Evolutionary conservation across 2,888 invertebrate genomes (phyloP).

Genomic region (Apomyelois bistriatella): DNA sequence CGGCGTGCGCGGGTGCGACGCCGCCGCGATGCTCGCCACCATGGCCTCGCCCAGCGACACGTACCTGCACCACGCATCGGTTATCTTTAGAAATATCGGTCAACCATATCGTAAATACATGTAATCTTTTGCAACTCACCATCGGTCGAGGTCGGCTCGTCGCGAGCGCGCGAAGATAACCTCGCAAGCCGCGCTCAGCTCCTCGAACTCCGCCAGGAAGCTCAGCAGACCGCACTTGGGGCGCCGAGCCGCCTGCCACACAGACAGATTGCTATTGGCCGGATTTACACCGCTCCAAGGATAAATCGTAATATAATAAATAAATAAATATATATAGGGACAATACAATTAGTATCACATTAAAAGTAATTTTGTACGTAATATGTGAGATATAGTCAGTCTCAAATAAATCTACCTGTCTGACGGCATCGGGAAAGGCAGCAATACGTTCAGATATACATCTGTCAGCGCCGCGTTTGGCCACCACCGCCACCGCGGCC

Average conservation of each 20-base stretch:
- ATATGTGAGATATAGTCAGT: too few species aligned
- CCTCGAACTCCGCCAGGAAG: slow-evolving; percentile 84
- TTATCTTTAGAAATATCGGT: too few species aligned
- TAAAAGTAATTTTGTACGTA: too few species aligned
- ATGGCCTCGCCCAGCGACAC: slow-evolving; percentile 88
- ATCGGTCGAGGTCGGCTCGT: slow-evolving; percentile 84
- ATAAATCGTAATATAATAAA: too few species aligned
- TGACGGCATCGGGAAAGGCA: slow-evolving; percentile 84
- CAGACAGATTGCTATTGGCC: neutral
- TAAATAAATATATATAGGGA: too few species aligned
- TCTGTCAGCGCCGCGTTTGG: slow-evolving; percentile 87
- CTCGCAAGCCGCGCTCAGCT: slow-evolving; percentile 93
- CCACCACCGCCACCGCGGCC: slow-evolving; percentile 58
- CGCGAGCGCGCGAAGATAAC: slow-evolving; percentile 90
- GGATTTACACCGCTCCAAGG: too few species aligned
- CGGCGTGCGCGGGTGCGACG: slow-evolving; percentile 95
- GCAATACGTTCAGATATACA: slow-evolving; percentile 92
- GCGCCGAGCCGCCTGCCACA: slow-evolving; percentile 22
- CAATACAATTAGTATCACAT: too few species aligned
- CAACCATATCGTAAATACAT: neutral
- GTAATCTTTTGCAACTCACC: neutral
- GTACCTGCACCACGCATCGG: slow-evolving; percentile 74
- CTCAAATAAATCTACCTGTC: slow-evolving; percentile 31
- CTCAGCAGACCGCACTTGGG: slow-evolving; percentile 77
- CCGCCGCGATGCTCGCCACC: slow-evolving; percentile 88